phyloP scores from a whole-genome alignment of 2,113 vertebrate species.

The Microcebus griseorufus region DNA sequence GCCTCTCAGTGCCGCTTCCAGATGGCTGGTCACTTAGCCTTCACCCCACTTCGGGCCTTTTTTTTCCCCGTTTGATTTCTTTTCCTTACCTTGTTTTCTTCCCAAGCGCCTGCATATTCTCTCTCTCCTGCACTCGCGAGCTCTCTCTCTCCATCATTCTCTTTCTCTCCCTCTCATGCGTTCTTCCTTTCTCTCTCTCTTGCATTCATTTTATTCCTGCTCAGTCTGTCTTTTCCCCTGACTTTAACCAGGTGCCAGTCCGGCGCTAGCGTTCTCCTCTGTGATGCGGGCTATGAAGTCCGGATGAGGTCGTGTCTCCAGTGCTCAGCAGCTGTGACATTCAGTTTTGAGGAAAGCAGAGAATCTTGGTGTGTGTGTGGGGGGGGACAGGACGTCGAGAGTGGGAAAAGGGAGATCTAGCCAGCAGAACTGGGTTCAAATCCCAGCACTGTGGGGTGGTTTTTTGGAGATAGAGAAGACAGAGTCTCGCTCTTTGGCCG shows the following conservation, averaged over 20 bases:
- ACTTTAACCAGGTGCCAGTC: not conserved
- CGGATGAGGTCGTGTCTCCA: not conserved
- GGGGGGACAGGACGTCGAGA: too few species aligned
- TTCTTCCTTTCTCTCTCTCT: not conserved
- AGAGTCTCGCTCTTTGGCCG: too few species aligned
- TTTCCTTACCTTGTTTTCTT: slow-evolving; percentile 64
- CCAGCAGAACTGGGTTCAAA: not conserved
- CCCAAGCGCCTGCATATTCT: not conserved
- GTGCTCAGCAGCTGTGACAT: not conserved
- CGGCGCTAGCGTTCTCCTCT: not conserved
- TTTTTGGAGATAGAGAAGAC: too few species aligned
- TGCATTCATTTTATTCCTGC: not conserved
- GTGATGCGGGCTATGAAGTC: not conserved
- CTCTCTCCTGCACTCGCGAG: not conserved
- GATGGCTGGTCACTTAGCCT: slow-evolving; percentile 30
- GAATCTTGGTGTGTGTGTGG: not conserved
- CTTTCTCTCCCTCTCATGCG: not conserved
- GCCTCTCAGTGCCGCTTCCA: not conserved
- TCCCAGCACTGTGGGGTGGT: not conserved
- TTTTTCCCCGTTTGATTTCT: slow-evolving; percentile 57
- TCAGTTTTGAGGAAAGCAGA: not conserved
- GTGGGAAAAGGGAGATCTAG: not conserved
- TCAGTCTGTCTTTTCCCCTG: not conserved
- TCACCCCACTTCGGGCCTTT: slow-evolving; percentile 46
- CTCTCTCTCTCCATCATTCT: too few species aligned